Percentiles rank a stretch among this genome's conserved stretches.
phyloP scores from a whole-genome alignment of 1,140 invertebrate species.

The Helicoverpa zea region DNA sequence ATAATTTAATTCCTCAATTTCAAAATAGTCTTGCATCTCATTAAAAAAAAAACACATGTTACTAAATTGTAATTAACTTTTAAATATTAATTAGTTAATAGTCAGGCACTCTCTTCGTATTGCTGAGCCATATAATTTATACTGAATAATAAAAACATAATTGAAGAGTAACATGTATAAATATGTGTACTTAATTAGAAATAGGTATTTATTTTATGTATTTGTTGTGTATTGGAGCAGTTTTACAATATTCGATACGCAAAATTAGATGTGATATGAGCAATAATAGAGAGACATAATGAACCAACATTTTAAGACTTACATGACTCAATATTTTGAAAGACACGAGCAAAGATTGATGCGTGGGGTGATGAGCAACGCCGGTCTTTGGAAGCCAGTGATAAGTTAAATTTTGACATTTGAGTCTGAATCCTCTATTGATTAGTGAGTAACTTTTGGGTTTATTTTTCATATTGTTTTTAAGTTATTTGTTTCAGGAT shows the following conservation, averaged over 20 bases:
- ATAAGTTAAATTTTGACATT: constrained; percentile 73
- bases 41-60: constrained; percentile 47
- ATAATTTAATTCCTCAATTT: constrained; percentile 39
- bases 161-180: constrained; percentile 73
- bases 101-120: constrained; percentile 57
- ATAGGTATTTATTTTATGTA: constrained; percentile 77
- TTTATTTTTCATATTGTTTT: constrained; percentile 87
- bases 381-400: constrained; percentile 65
- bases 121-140: constrained; percentile 79
- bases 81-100: constrained; percentile 46
- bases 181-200: constrained; percentile 85
- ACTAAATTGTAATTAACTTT: constrained; percentile 45
- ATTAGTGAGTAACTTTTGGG: constrained; percentile 86
- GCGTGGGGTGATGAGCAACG: constrained; percentile 35
- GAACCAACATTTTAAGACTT: constrained; percentile 73
- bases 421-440: constrained; percentile 84
- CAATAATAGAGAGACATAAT: constrained; percentile 82
- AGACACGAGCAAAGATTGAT: constrained; percentile 57
- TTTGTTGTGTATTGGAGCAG: constrained; percentile 79
- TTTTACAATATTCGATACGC: constrained; percentile 75
- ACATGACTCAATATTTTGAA: constrained; percentile 66
- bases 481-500: constrained; percentile 87
- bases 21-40: constrained; percentile 41
- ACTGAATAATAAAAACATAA: constrained; percentile 70
- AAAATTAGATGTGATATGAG: constrained; percentile 84